Base-by-base conservation (phyloP, 2,888 invertebrate species). In the Neelides folsomi region DNA sequence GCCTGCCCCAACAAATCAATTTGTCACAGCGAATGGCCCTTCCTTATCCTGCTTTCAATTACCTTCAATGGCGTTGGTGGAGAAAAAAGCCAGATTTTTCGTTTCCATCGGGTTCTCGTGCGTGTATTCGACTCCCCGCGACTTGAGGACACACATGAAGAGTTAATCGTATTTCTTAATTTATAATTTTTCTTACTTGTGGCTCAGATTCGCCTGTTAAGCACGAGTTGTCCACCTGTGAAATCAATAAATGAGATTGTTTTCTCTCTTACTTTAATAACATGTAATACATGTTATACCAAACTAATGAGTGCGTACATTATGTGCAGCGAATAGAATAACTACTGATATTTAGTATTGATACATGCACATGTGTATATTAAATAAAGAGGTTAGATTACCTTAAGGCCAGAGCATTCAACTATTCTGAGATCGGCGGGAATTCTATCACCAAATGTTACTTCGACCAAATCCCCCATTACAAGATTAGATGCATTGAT, bases 181-280 rank as follows among this genome's bases (percentile, higher is more conserved):
- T 27, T 27, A 27, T 27, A 27, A 5, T 27, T 7, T 27, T 27
- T 27, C 27, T 27, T 27, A 27, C 27, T 27, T 78, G 76, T 0
- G 82, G 79, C 59, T 81, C 80, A 1, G 80, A 79, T 69, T 82
- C 82, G 55, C 82, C 82, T 9, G 82, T 82, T 44, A 81, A 68
- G 9, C 79, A 78, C 1, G 80, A 80, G 68, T 82, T 81, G 67
- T 81, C 81, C 65, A 73, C 75, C 52, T 53, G 15, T 27, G 27
- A 27, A 27, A 27, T 7, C 27, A 27, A 27, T 27, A 3, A n/a
- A 27, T 27, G 7, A 27, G 3, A 3, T 27, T 27, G 3, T 27
- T 7, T 7, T 27, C 7, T 27, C 27, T 27, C 27, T 27, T 27
- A 5, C 27, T 27, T n/a, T 27, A 27, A 27, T 27, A 27, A 27